phyloP scores from a whole-genome alignment of 2,888 invertebrate genomes.

The Myathropa florea region DNA sequence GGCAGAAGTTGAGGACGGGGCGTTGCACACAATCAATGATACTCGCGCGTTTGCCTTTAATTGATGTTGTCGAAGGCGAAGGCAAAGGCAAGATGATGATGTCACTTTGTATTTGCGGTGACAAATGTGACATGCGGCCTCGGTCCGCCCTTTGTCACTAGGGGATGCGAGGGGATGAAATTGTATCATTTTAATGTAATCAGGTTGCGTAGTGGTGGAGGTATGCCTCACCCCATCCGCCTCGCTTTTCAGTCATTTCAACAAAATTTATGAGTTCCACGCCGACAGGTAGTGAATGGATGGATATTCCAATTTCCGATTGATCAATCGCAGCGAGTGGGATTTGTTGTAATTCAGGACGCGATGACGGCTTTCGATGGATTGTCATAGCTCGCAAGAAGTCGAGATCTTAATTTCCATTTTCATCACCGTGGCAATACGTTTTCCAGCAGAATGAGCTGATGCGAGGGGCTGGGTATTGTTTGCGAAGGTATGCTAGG shows the following conservation, averaged over 20 bases:
- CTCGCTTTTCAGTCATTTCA: neutral
- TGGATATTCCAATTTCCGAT: constrained; percentile 52
- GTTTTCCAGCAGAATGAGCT: neutral
- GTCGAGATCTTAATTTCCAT: constrained; percentile 19
- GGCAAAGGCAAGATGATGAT: constrained; percentile 51
- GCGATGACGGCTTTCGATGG: neutral
- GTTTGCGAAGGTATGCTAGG: no score
- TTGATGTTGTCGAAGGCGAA: constrained; percentile 58
- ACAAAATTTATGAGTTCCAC: constrained; percentile 39
- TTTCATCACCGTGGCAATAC: neutral
- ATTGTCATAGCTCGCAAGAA: neutral
- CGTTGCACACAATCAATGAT: constrained; percentile 63
- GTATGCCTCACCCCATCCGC: neutral
- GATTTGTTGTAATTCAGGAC: constrained; percentile 38
- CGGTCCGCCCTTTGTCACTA: constrained; percentile 24
- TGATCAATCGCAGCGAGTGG: constrained; percentile 36
- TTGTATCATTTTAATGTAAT: constrained; percentile 57
- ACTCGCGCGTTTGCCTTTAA: constrained; percentile 45
- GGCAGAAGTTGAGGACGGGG: neutral
- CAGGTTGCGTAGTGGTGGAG: constrained; percentile 16
- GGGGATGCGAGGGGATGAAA: neutral
- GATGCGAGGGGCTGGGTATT: no score
- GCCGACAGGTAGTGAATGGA: constrained; percentile 34
- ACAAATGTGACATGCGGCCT: constrained; percentile 44
- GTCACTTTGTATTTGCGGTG: constrained; percentile 60